Base-by-base conservation (phyloP, 2,888 invertebrate genomes). In the Caenorhabditis macrosperma region DNA sequence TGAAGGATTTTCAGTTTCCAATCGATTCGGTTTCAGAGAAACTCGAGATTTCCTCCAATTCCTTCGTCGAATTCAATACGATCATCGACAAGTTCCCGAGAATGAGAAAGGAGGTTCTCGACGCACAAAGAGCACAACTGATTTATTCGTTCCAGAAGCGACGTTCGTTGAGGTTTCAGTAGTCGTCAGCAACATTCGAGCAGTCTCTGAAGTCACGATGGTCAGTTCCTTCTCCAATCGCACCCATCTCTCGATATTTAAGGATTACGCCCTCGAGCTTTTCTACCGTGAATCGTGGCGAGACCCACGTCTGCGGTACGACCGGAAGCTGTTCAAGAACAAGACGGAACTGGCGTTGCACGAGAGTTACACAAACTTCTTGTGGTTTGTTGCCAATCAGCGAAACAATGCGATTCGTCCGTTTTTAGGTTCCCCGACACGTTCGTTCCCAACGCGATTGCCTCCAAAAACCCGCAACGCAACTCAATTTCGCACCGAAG, bases 191-290 rank as follows among this genome's bases (percentile, higher is more conserved):
- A 90, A 90, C 63, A 86, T 90, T 17, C 82, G 90, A 41, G 85
- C 86, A 1, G 89, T 90, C 2, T 90, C 90, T 15, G 90, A 90
- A 83, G 87, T 89, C 26, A 89, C 89, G 4, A 90, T 90, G 89
- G 88, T 86, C 38, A 75, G 17, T 38, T 35, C 20, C 28, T 22
- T n/a, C 7, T 20, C 60, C 38, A 22, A 6, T 28, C 26, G 22
- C n/a, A 20, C n/a, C n/a, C n/a, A n/a, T n/a, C n/a, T n/a, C 35
- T 22, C 1, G 5, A 1, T 1, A 15, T 48, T 69, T 26, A 35
- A 88, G 88, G 88, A 89, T 74, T 89, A 89, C 74, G 82, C 86
- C 1, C 75, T 90, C 15, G 90, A 90, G 72, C 52, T 90, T 52
- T 89, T 89, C 80, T 90, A 88, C 68, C 85, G 90, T 1, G 90